Percentiles rank a stretch among this genome's conserved stretches.
phyloP scores from a whole-genome alignment of 2,797 vertebrate species.

The Heliangelus exortis region DNA sequence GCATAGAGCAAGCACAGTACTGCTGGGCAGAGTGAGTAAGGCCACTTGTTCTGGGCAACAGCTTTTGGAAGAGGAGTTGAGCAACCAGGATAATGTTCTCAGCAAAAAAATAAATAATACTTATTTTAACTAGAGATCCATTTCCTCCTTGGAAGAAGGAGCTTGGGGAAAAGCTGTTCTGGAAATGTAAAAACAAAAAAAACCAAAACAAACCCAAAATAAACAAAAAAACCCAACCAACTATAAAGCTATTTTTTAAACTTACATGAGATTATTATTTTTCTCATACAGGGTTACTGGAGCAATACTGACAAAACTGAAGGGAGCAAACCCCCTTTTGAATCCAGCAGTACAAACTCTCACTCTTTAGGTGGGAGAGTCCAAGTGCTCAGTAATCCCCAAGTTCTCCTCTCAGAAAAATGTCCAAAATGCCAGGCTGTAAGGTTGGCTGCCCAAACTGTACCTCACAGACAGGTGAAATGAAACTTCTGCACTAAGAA shows the following conservation, averaged over 20 bases:
- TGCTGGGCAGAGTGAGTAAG: not conserved
- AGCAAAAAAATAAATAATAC: not conserved
- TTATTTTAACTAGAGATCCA: not conserved
- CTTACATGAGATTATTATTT: not conserved
- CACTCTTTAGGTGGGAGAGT: not conserved
- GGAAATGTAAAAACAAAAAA: not conserved
- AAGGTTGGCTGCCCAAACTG: not conserved
- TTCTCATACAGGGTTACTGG: not conserved
- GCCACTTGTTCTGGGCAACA: not conserved
- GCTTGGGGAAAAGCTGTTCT: not conserved
- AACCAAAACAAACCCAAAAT: not conserved
- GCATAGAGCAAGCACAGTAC: not conserved
- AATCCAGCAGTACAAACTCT: not conserved
- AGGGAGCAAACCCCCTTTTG: not conserved
- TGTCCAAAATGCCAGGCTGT: not conserved
- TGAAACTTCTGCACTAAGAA: not conserved
- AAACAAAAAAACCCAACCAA: not conserved
- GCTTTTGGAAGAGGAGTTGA: not conserved
- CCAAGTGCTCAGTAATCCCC: not conserved
- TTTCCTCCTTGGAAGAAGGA: not conserved
- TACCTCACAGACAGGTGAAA: not conserved
- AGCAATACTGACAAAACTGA: not conserved
- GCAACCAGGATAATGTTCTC: not conserved
- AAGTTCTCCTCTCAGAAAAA: not conserved
- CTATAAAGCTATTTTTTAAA: not conserved